These are phyloP conservation scores for Semicossyphus pulcher DNA, from an alignment of 2,113 vertebrate species.

Conservation along the genomic window DNA sequence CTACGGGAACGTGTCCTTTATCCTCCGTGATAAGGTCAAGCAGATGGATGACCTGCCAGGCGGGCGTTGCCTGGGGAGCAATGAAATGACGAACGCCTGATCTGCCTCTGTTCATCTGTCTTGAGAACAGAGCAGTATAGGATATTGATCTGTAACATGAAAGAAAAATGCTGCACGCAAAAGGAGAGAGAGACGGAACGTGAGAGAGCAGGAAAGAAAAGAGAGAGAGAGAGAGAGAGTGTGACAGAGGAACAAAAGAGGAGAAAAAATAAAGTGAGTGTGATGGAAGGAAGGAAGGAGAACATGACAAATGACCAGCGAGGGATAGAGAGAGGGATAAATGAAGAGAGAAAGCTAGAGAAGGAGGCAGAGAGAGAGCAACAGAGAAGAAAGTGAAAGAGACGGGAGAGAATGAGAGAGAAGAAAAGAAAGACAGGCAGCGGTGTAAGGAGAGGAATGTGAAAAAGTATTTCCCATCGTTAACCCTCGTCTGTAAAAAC, in stretches of 20 bases:
- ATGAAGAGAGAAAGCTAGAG: not conserved
- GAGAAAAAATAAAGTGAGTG: not conserved
- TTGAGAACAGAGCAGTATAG: not conserved
- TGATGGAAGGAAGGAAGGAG: not conserved
- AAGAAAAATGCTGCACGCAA: not conserved
- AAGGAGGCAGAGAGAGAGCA: not conserved
- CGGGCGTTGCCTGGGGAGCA: slow-evolving; percentile 17
- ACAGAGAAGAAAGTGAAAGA: not conserved
- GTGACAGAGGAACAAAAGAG: not conserved
- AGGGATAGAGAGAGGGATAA: not conserved
- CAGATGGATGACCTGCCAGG: slow-evolving; percentile 53
- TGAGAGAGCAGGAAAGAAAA: not conserved
- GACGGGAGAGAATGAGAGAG: not conserved
- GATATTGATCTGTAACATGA: slow-evolving; percentile 33
- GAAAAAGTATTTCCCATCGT: too few species aligned
- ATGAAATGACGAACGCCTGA: slow-evolving; percentile 25
- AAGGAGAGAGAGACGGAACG: not conserved
- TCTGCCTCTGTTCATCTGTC: slow-evolving; percentile 39
- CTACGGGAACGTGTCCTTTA: slow-evolving; percentile 37
- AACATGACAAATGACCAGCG: not conserved
- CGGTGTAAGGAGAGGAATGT: not conserved
- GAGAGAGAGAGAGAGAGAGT: not conserved
- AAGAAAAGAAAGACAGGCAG: not conserved
- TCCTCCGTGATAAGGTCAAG: slow-evolving; percentile 39
- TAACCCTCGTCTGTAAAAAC: too few species aligned